Conservation (phyloP, 2,113 vertebrate genomes). For the Sapajus apella region DNA sequence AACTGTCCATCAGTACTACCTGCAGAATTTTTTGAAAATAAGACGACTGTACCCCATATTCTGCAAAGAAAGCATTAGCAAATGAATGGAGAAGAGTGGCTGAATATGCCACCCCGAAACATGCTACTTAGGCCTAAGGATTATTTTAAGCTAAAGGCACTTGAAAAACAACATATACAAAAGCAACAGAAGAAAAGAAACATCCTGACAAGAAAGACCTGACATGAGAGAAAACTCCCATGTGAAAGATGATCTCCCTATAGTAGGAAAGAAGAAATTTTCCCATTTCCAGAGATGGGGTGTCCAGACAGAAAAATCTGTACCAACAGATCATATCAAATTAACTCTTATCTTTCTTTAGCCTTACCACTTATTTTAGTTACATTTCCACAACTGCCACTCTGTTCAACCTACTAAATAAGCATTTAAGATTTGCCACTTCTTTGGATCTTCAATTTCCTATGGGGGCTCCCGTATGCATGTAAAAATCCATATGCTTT, state of each 20-base stretch:
- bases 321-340: not conserved
- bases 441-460: not conserved
- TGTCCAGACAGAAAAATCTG: not conserved
- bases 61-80: conserved; percentile 24
- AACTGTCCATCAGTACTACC: conserved; percentile 28
- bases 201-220: not conserved
- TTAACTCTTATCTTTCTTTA: not conserved
- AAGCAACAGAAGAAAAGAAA: not conserved
- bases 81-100: not conserved
- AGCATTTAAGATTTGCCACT: not conserved
- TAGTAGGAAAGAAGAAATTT: not conserved
- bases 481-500: not conserved
- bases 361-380: not conserved
- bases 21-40: not conserved
- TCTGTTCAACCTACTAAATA: not conserved
- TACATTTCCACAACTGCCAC: not conserved
- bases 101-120: not conserved
- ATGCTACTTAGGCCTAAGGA: not conserved
- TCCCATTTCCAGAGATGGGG: not conserved
- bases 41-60: not conserved
- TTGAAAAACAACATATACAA: conserved; percentile 12
- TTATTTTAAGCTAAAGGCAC: not conserved
- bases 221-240: not conserved
- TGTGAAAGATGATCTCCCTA: not conserved
- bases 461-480: not conserved